Percentiles rank a stretch among this genome's conserved stretches.
Evolutionary conservation across 2,888 invertebrate species (phyloP).

Genomic region (Cataglyphis rosenhaueri): DNA sequence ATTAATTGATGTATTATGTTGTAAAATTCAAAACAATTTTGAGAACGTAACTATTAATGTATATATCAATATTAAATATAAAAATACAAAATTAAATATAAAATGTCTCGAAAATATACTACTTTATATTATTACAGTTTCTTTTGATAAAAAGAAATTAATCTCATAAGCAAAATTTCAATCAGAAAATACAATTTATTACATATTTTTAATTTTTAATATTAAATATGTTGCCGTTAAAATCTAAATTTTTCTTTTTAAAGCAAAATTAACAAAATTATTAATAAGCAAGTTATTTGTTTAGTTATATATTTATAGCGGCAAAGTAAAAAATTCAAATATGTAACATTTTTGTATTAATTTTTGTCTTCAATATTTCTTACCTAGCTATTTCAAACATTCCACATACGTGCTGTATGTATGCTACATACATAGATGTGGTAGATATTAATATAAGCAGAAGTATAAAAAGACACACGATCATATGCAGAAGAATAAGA

Average conservation of each 20-base stretch:
- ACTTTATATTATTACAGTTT: not conserved
- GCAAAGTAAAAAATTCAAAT: not conserved
- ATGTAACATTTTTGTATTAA: not conserved
- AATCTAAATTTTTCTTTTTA: conserved; percentile 7
- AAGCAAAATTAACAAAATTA: not conserved
- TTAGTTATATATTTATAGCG: not conserved
- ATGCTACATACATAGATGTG: conserved; percentile 32
- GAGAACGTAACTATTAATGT: not conserved
- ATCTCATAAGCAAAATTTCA: conserved; percentile 10
- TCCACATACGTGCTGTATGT: conserved; percentile 36
- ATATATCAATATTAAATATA: not conserved
- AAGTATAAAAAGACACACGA: not conserved
- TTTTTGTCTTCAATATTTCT: not conserved
- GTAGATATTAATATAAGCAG: conserved; percentile 20
- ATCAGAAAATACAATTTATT: not conserved
- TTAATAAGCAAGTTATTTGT: not conserved
- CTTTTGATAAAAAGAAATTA: not conserved
- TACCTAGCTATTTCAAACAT: conserved; percentile 55
- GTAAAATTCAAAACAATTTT: not conserved
- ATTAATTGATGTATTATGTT: not conserved
- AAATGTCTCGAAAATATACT: not conserved
- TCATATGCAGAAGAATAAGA: not conserved
- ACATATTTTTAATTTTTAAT: not conserved
- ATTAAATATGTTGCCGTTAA: not conserved
- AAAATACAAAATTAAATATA: conserved; percentile 1